Conservation (phyloP, 2,888 invertebrate genomes). For the Zaprionus lineosus region DNA sequence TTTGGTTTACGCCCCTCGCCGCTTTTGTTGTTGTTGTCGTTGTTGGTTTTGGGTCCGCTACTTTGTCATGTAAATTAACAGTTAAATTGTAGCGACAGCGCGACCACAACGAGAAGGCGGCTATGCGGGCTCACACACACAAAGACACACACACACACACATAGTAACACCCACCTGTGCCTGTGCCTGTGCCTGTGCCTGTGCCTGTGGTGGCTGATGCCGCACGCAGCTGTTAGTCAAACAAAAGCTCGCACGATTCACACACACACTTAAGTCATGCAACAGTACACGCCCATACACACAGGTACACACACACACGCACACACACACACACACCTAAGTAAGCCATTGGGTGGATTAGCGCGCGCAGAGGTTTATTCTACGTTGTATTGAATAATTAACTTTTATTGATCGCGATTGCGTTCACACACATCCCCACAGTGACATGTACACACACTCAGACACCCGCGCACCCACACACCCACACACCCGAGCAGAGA, state of each 20-base stretch:
- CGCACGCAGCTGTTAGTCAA: conserved; percentile 40
- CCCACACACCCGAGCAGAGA: not conserved
- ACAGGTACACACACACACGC: conserved; percentile 1
- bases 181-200: too few relatives aligned
- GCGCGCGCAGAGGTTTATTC: conserved; percentile 56
- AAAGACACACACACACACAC: not conserved
- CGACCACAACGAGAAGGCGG: conserved; percentile 30
- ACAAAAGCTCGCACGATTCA: conserved; percentile 46
- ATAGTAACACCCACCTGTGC: conserved; percentile 9
- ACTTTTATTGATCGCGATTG: conserved; percentile 76
- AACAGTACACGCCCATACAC: conserved; percentile 1
- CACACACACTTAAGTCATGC: not conserved
- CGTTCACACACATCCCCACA: conserved; percentile 21
- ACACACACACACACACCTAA: conserved; percentile 34
- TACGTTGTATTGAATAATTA: conserved; percentile 75
- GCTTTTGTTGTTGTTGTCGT: not conserved
- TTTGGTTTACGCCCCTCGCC: too few relatives aligned
- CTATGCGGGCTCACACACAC: too few relatives aligned
- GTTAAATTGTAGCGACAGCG: conserved; percentile 54
- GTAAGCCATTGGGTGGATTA: conserved; percentile 54
- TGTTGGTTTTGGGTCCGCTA: conserved; percentile 40
- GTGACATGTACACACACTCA: conserved; percentile 3
- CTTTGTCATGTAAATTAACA: conserved; percentile 77
- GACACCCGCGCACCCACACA: conserved; percentile 6
- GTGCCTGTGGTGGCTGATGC: conserved; percentile 6